phyloP scores from a whole-genome alignment of 2,113 vertebrate genomes.

The Clinocottus analis region DNA sequence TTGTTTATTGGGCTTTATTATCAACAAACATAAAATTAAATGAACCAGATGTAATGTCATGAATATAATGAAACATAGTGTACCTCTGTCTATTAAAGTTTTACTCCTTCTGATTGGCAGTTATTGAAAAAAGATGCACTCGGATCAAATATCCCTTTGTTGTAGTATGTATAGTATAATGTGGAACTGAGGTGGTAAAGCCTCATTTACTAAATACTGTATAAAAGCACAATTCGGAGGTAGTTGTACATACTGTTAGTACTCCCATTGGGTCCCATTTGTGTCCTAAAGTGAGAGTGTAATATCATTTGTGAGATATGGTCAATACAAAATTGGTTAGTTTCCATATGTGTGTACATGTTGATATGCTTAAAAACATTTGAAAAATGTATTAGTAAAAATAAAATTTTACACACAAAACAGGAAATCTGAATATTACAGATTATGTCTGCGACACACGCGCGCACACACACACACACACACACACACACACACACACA shows the following conservation, averaged over 20 bases:
- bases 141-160: background rate
- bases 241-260: background rate
- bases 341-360: background rate
- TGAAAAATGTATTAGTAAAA: no score
- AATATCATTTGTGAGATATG: background rate
- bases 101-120: background rate
- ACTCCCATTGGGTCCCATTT: background rate
- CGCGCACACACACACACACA: no score
- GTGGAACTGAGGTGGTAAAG: background rate
- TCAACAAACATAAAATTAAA: background rate
- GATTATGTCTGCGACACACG: no score
- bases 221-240: background rate
- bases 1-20: background rate
- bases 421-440: no score
- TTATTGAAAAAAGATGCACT: background rate
- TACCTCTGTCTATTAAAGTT: background rate
- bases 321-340: background rate
- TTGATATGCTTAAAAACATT: background rate
- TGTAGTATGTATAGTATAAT: background rate
- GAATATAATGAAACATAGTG: background rate
- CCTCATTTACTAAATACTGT: background rate
- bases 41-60: background rate
- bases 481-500: no score
- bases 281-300: background rate
- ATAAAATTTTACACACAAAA: no score